Evolutionary conservation across 1,140 invertebrate genomes (phyloP).

Genomic region (Listronotus oregonensis): DNA sequence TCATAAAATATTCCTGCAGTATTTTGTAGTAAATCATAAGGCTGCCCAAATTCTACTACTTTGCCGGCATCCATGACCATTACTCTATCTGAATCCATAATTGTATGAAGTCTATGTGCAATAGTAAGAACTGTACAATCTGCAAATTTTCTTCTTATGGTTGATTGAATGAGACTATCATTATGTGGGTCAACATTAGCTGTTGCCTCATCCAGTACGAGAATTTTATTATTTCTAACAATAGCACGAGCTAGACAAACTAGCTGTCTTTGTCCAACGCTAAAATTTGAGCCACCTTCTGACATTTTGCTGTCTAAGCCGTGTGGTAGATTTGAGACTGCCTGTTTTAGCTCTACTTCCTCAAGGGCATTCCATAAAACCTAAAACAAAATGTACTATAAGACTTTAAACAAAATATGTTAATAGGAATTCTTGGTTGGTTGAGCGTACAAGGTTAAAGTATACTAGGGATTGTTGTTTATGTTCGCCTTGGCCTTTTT

Average conservation of each 20-base stretch:
- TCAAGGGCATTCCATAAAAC: slow-evolving; percentile 82
- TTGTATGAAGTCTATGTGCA: no score
- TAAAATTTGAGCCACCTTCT: slow-evolving; percentile 64
- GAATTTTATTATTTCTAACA: no score
- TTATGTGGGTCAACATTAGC: slow-evolving; percentile 43
- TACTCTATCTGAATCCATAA: slow-evolving; percentile 48
- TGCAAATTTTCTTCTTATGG: slow-evolving; percentile 64
- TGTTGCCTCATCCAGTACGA: slow-evolving; percentile 69
- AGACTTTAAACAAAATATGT: slow-evolving; percentile 1
- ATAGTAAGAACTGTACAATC: slow-evolving; percentile 50
- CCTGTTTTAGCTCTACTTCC: slow-evolving; percentile 73
- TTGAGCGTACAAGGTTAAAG: not conserved
- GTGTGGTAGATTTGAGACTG: slow-evolving; percentile 51
- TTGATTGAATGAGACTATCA: slow-evolving; percentile 52
- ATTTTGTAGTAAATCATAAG: slow-evolving; percentile 64
- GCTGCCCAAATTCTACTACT: slow-evolving; percentile 64
- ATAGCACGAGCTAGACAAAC: slow-evolving; percentile 59
- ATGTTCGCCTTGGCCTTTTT: no score
- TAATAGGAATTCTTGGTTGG: not conserved
- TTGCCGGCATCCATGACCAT: slow-evolving; percentile 64
- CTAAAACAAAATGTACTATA: slow-evolving; percentile 44
- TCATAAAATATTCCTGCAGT: slow-evolving; percentile 21
- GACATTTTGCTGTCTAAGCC: slow-evolving; percentile 61
- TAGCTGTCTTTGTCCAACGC: slow-evolving; percentile 47
- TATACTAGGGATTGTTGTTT: not conserved